These are phyloP conservation scores for Muscicapa striata DNA, from an alignment of 2,797 vertebrate species.

Conservation along the genomic window DNA sequence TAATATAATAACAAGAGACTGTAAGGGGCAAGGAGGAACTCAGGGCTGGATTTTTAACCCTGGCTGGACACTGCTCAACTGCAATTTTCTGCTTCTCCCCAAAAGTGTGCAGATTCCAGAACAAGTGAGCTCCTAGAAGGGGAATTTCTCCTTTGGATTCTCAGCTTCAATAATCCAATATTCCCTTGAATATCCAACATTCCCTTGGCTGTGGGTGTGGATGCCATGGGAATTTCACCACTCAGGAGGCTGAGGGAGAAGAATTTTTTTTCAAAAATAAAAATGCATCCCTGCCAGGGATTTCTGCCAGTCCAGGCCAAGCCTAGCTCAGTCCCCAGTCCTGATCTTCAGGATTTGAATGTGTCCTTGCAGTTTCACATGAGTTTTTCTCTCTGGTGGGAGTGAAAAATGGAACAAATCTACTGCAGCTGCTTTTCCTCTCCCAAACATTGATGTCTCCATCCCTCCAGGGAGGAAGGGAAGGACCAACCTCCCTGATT, in stretches of 20 bases:
- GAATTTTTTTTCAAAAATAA: background rate
- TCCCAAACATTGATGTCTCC: rapidly evolving
- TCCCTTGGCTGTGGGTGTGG: background rate
- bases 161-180: too few relatives aligned
- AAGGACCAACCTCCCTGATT: background rate
- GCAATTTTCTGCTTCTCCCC: too few relatives aligned
- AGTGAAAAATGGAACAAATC: background rate
- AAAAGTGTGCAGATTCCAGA: too few relatives aligned
- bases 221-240: rapidly evolving
- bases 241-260: background rate
- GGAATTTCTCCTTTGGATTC: too few relatives aligned
- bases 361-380: background rate
- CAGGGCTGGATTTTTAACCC: too few relatives aligned
- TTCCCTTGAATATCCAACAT: too few relatives aligned
- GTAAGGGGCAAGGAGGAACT: too few relatives aligned
- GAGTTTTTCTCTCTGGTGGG: background rate
- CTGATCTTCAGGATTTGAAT: background rate
- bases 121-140: too few relatives aligned
- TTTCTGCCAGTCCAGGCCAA: background rate
- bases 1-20: too few relatives aligned
- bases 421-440: background rate
- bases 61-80: too few relatives aligned
- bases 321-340: background rate
- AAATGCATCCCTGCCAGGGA: background rate
- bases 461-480: background rate